Evolutionary conservation across 2,113 vertebrate species (phyloP), one percentile per base, ranked within the genome.

Genomic region (Labeo rohita): DNA sequence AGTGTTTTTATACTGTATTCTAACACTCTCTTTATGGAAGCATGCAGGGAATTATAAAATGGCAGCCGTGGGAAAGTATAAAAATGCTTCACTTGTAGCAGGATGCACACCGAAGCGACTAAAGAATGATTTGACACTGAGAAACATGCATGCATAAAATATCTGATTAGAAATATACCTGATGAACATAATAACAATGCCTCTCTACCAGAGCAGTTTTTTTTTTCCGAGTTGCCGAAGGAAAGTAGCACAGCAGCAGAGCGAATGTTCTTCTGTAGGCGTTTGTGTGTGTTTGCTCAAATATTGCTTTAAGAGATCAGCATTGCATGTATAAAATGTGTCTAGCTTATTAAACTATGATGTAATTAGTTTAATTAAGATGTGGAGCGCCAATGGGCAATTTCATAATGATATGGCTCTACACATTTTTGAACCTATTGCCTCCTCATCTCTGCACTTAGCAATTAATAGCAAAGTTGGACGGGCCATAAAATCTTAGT

Each of bases 331-430:
- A 85, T 85, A 85, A 80, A 75, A 66, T 84, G 89, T 81, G 61
- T 75, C 87, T 83, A 66, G 88, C 90, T 88, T 86, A 89, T 87
- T 86, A 89, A 91, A 90, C 84, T 83, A 28, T 91, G 84, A 91
- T 90, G 90, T 89, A 91, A 92, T 94, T 91, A 87, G 74, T 88
- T 65, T 88, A 89, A 93, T 91, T 89, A 88, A 88, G 68, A 90
- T 85, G 66, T 91, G 86, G 85, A 84, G 89, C 50, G 70, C 92
- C 88, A 86, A 84, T 85, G 89, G 88, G 75, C 88, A 84, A 87
- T 89, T 90, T 92, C 80, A 84, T 89, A 87, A 89, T 93, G 73
- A 88, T 86, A 88, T 90, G 85, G 80, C 52, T 63, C 83, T 84
- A 68, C 36, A 59, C 39, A 39, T 66, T 86, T 88, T 52, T 43